Evolutionary conservation across 2,113 vertebrate genomes (phyloP).

Genomic region (Synodontis membranacea): DNA sequence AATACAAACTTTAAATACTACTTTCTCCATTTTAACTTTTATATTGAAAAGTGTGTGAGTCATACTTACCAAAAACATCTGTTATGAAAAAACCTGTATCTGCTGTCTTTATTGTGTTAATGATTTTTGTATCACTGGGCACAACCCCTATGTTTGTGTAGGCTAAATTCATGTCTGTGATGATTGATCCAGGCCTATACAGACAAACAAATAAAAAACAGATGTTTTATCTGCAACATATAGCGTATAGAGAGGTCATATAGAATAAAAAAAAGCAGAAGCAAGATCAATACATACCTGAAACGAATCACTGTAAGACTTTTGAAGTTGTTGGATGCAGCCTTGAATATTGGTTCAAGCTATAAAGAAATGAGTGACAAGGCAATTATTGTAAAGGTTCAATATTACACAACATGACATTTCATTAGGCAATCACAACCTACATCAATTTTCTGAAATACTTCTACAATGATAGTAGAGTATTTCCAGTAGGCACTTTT

Average conservation of each 20-base stretch:
- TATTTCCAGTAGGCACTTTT: background rate
- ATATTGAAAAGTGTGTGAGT: background rate
- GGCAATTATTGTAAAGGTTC: background rate
- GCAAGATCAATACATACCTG: background rate
- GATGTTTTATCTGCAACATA: background rate
- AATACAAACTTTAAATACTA: background rate
- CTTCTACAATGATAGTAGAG: background rate
- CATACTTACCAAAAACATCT: background rate
- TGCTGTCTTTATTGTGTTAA: background rate
- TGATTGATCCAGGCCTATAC: slow-evolving; percentile 2
- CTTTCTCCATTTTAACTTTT: background rate
- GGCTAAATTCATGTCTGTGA: background rate
- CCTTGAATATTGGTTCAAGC: background rate
- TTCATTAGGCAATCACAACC: background rate
- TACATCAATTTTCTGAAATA: background rate
- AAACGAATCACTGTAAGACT: background rate
- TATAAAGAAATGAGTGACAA: slow-evolving; percentile 10
- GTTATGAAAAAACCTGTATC: background rate
- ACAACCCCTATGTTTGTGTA: background rate
- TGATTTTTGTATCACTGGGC: background rate
- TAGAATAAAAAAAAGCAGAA: background rate
- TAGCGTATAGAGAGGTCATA: background rate
- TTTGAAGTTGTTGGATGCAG: background rate
- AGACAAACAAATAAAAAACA: background rate
- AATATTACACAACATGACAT: background rate